These are phyloP conservation scores for Platycheirus albimanus DNA, from an alignment of 2,888 invertebrate genomes.

Conservation along the genomic window DNA sequence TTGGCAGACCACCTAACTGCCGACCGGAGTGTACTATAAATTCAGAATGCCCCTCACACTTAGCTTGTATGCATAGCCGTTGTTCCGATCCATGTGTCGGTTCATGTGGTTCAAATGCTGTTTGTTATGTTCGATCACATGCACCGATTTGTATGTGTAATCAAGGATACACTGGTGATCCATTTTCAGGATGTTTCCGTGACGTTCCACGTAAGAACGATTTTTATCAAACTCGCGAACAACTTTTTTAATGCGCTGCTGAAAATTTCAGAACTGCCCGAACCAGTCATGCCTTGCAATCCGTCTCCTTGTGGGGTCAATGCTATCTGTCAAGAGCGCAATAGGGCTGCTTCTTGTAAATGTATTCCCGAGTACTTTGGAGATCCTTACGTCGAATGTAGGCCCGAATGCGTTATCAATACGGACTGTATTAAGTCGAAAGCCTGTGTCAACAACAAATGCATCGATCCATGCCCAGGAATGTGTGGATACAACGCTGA, in stretches of 20 bases:
- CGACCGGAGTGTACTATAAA: constrained; percentile 86
- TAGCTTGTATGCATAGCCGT: constrained; percentile 84
- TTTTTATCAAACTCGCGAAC: background rate
- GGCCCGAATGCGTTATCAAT: constrained; percentile 87
- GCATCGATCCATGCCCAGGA: constrained; percentile 92
- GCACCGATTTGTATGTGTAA: constrained; percentile 84
- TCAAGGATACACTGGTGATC: constrained; percentile 85
- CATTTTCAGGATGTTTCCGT: constrained; percentile 84
- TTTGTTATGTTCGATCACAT: constrained; percentile 85
- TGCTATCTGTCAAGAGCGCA: constrained; percentile 86
- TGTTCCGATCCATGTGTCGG: constrained; percentile 87
- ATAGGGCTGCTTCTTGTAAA: constrained; percentile 86
- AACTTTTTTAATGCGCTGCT: too few species aligned
- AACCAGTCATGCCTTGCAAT: constrained; percentile 84
- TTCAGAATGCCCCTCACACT: constrained; percentile 83
- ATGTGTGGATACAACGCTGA: constrained; percentile 92
- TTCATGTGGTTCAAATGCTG: constrained; percentile 87
- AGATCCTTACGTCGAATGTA: constrained; percentile 86
- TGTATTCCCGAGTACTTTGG: constrained; percentile 87
- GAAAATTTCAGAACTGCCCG: constrained; percentile 81
- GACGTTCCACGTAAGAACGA: constrained; percentile 83
- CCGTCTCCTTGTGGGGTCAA: constrained; percentile 88
- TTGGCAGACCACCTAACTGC: constrained; percentile 86
- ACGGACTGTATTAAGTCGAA: constrained; percentile 86
- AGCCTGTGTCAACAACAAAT: constrained; percentile 89